Base-by-base conservation (phyloP, 2,888 invertebrate species). In the Apamea epomidion region DNA sequence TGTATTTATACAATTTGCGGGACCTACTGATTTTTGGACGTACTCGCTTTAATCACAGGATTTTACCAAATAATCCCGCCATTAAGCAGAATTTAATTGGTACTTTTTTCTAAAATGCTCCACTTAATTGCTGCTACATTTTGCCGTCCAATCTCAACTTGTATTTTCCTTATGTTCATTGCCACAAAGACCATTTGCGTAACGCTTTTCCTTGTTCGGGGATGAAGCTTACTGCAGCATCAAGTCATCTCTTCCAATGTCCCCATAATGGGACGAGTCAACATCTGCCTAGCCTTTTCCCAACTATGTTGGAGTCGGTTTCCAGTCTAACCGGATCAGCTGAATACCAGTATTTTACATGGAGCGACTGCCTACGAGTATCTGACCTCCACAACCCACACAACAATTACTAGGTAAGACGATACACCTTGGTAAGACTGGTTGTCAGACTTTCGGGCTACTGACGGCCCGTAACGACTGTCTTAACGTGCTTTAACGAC, bases 1-100 rank as follows among this genome's bases (percentile, higher is more conserved):
- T 29, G 37, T 37, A n/a, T 48, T n/a, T 76, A 76, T 16, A n/a
- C 45, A 78, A 60, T 76, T 76, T 48, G 32, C 16, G n/a, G n/a
- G 32, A 60, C n/a, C n/a, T n/a, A n/a, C n/a, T n/a, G n/a, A n/a
- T n/a, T 60, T 60, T 78, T 60, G 32, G 25, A 21, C 18, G 32
- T 37, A 48, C 18, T 32, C n/a, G 60, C 16, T 48, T n/a, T 25
- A 10, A 48, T 77, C 8, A 25, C n/a, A 78, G 76, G 58, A 60
- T 37, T 48, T 76, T 48, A 77, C 45, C 14, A 60, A 77, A 32
- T 58, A 25, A 58, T 25, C 10, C 10, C 25, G 25, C 25, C 10
- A 10, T 58, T 58, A 58, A 25, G n/a, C 25, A 58, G 18, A 45
- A 60, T 76, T 5, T 58, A 18, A 18, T 76, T 8, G 8, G 5